These are phyloP conservation scores for Polypterus senegalus DNA, from an alignment of 2,113 vertebrate genomes.

Conservation along the genomic window DNA sequence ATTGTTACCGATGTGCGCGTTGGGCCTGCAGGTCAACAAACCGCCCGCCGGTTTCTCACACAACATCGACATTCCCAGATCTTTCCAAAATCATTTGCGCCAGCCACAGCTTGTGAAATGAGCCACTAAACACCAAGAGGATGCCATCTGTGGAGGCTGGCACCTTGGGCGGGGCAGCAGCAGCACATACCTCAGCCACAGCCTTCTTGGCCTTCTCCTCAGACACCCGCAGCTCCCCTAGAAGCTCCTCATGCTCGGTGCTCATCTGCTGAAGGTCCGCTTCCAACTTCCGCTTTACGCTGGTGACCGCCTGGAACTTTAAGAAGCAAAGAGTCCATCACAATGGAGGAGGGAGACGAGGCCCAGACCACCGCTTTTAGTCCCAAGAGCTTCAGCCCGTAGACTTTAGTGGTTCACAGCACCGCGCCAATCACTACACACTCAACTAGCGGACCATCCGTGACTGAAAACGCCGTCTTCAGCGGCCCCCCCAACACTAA, in stretches of 20 bases:
- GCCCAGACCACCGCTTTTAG: neutral
- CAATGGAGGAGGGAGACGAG: too few species aligned
- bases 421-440: neutral
- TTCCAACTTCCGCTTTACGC: conserved; percentile 50
- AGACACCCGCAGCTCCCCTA: conserved; percentile 35
- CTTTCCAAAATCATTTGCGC: too few species aligned
- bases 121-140: too few species aligned
- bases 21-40: too few species aligned
- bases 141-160: too few species aligned
- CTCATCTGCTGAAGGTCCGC: conserved; percentile 52
- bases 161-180: too few species aligned
- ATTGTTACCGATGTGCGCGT: too few species aligned
- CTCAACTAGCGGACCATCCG: neutral
- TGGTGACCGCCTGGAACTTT: conserved; percentile 45
- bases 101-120: too few species aligned
- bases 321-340: conserved; percentile 1
- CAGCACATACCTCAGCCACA: conserved; percentile 38
- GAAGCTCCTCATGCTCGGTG: conserved; percentile 56
- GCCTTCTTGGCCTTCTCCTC: conserved; percentile 53
- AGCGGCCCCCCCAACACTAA: neutral
- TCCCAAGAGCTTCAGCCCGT: neutral
- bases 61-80: too few species aligned
- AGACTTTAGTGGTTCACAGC: neutral
- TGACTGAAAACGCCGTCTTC: neutral
- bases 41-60: too few species aligned